Percentiles rank a stretch among this genome's conserved stretches.
Evolutionary conservation across 2,113 vertebrate genomes (phyloP).

Genomic region (Hucho hucho): DNA sequence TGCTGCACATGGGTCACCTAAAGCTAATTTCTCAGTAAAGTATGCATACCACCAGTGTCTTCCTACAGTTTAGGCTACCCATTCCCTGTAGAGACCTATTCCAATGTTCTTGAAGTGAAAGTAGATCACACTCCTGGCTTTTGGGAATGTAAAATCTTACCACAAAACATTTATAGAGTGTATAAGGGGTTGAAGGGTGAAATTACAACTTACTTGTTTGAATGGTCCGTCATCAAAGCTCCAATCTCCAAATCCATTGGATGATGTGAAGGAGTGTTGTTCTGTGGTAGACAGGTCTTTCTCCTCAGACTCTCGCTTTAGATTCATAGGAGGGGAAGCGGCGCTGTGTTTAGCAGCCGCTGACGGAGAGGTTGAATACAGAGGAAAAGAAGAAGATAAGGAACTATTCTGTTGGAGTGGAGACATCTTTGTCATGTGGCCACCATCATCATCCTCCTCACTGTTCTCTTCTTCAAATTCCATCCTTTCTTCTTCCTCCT

Average conservation of each 20-base stretch:
- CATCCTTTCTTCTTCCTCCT: constrained; percentile 60
- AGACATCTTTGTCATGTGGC: constrained; percentile 77
- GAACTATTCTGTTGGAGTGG: constrained; percentile 64
- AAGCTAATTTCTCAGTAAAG: no score
- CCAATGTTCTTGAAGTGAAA: no score
- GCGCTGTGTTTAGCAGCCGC: constrained; percentile 52
- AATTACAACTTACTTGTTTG: constrained; percentile 81
- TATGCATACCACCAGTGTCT: no score
- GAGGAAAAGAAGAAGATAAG: constrained; percentile 59
- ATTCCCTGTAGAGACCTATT: no score
- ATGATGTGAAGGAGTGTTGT: constrained; percentile 57
- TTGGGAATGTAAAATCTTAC: no score
- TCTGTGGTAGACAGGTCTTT: constrained; percentile 71
- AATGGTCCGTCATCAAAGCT: constrained; percentile 79
- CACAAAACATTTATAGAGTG: no score
- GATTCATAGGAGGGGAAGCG: constrained; percentile 52
- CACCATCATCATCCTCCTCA: constrained; percentile 61
- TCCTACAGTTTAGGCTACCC: no score
- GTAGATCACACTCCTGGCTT: no score
- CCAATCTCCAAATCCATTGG: constrained; percentile 78
- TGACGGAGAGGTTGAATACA: constrained; percentile 54
- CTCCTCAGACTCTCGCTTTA: constrained; percentile 82
- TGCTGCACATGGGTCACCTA: no score
- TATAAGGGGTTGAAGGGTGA: not conserved
- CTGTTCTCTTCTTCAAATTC: constrained; percentile 60